Percentiles rank a stretch among this genome's conserved stretches.
These are phyloP conservation scores for Embiotoca jacksoni DNA, from an alignment of 2,113 vertebrate species.

Conservation along the genomic window DNA sequence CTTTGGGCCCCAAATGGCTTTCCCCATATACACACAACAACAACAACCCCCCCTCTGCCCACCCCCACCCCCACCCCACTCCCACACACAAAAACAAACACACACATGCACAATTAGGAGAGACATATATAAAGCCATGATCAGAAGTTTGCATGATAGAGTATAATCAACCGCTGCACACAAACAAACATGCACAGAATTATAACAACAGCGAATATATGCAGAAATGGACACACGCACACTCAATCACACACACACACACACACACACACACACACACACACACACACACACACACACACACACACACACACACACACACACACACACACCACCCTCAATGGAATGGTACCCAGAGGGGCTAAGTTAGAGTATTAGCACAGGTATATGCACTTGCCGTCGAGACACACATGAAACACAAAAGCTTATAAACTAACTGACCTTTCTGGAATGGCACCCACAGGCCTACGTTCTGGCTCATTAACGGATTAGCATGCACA, in stretches of 20 bases:
- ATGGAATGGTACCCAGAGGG: conserved; percentile 47
- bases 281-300: too few relatives aligned
- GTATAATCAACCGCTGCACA: neutral
- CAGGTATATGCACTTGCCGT: conserved; percentile 11
- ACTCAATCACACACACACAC: neutral
- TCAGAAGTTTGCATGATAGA: neutral
- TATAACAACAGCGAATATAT: too few relatives aligned
- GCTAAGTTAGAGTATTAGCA: conserved; percentile 55
- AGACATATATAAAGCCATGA: neutral
- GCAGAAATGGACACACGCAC: too few relatives aligned
- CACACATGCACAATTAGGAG: neutral
- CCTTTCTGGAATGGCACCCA: conserved; percentile 42
- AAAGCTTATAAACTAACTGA: conserved; percentile 26
- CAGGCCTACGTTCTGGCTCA: conserved; percentile 39
- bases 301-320: neutral
- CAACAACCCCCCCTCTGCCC: neutral
- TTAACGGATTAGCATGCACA: conserved; percentile 38
- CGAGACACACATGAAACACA: conserved; percentile 13
- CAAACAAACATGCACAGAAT: neutral
- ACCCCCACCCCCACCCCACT: too few relatives aligned
- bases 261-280: too few relatives aligned
- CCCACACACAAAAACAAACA: conserved; percentile 17
- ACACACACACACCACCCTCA: conserved; percentile 24
- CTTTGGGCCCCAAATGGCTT: conserved; percentile 20
- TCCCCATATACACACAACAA: conserved; percentile 26